Percentiles rank a stretch among this genome's conserved stretches.
Evolutionary conservation across 2,797 vertebrate species (phyloP).

Genomic region (Paguma larvata): DNA sequence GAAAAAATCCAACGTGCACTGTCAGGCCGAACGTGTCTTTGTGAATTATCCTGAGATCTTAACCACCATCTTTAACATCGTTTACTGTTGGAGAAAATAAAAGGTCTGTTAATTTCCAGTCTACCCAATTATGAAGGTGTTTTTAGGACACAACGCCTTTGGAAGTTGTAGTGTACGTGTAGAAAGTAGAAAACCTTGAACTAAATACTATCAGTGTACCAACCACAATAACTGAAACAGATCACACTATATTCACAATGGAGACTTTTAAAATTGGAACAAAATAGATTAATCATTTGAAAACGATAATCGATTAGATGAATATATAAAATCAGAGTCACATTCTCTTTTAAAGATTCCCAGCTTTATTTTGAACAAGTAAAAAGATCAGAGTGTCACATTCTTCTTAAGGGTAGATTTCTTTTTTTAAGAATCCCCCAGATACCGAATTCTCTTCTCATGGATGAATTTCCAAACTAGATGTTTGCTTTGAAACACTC

Average conservation of each 20-base stretch:
- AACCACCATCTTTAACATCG: not conserved
- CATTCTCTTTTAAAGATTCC: not conserved
- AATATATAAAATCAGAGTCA: not conserved
- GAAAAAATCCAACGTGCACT: not conserved
- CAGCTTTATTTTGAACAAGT: not conserved
- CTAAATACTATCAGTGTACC: not conserved
- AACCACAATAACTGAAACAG: not conserved
- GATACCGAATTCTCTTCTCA: not conserved
- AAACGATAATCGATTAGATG: not conserved
- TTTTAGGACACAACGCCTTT: slow-evolving; percentile 19
- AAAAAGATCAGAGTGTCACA: not conserved
- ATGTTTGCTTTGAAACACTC: not conserved
- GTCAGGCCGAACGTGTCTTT: not conserved
- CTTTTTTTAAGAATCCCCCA: not conserved
- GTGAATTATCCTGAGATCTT: not conserved
- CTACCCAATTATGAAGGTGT: not conserved
- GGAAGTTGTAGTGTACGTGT: slow-evolving; percentile 8
- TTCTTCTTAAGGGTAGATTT: not conserved
- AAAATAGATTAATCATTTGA: not conserved
- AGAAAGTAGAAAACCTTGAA: not conserved
- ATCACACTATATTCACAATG: not conserved
- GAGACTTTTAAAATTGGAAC: not conserved
- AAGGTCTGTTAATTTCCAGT: not conserved
- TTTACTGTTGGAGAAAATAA: not conserved
- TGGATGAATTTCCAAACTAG: slow-evolving; percentile 10